A percentile compares a stretch with the other conserved stretches of the same genome.
Evolutionary conservation across 2,888 invertebrate genomes (phyloP).

Genomic region (Osedax fenrisi): DNA sequence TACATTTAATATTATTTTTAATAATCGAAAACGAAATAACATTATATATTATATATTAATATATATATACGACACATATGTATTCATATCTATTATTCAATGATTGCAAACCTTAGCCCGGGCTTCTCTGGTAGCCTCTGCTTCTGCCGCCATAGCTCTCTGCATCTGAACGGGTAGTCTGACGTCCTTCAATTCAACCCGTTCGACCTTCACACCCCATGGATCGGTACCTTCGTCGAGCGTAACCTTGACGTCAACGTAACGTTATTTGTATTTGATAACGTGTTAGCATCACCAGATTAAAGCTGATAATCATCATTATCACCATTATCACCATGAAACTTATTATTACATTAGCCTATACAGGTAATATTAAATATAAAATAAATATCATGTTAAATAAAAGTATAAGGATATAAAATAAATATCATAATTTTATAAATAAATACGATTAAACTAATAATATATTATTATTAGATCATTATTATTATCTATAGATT

Average conservation of each 20-base stretch:
- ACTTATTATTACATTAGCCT: no score
- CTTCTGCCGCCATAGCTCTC: slow-evolving; percentile 33
- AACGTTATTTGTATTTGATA: background rate
- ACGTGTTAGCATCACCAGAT: background rate
- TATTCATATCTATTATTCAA: background rate
- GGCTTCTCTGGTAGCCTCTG: slow-evolving; percentile 33
- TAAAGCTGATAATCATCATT: no score
- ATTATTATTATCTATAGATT: no score
- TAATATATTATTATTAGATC: no score
- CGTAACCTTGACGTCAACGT: slow-evolving; percentile 29
- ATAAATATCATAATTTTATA: no score
- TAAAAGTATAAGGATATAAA: no score
- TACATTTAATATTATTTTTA: background rate
- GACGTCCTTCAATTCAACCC: slow-evolving; percentile 37
- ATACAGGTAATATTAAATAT: no score
- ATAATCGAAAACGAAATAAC: background rate
- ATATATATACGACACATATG: background rate
- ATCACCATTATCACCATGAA: no score
- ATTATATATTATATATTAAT: background rate
- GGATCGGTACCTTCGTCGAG: slow-evolving; percentile 40
- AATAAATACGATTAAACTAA: no score
- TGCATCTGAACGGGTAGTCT: slow-evolving; percentile 31
- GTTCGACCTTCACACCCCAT: slow-evolving; percentile 36
- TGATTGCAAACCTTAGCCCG: slow-evolving; percentile 29
- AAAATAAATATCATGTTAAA: no score